These are phyloP conservation scores for Cochlearius cochlearius DNA, from an alignment of 2,113 vertebrate genomes.

Conservation along the genomic window DNA sequence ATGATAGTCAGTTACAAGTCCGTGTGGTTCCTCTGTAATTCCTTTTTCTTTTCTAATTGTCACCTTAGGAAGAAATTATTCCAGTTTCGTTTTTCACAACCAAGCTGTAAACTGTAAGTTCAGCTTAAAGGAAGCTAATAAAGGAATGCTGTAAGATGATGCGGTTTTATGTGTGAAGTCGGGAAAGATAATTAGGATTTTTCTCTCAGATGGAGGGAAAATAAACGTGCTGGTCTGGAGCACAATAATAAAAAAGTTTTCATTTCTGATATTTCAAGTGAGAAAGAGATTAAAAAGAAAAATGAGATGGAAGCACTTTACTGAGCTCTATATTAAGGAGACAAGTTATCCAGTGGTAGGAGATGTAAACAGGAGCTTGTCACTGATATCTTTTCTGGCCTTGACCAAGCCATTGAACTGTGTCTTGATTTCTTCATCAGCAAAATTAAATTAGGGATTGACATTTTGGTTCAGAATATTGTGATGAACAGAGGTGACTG, in stretches of 20 bases:
- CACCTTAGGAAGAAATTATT: conserved; percentile 9
- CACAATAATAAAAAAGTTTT: neutral
- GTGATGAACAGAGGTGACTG: neutral
- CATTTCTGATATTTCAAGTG: neutral
- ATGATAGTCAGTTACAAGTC: neutral
- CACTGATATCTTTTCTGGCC: neutral
- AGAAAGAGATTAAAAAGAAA: neutral
- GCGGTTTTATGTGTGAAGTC: neutral
- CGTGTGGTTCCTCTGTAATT: neutral
- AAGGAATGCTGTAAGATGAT: neutral
- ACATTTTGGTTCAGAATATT: neutral
- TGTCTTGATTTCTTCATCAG: neutral
- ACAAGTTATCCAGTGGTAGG: neutral
- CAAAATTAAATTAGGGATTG: neutral
- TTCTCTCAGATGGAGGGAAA: neutral
- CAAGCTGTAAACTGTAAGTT: neutral
- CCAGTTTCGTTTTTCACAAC: neutral
- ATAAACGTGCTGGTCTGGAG: neutral
- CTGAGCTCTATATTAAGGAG: neutral
- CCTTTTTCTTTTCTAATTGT: neutral
- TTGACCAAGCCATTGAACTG: neutral
- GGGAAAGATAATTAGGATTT: neutral
- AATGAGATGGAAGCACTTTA: neutral
- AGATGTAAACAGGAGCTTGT: neutral
- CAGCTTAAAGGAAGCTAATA: neutral